Evolutionary conservation across 2,797 vertebrate species (phyloP), one percentile per base, ranked within the genome.

Genomic region (Ptychobarbus kaznakovi): DNA sequence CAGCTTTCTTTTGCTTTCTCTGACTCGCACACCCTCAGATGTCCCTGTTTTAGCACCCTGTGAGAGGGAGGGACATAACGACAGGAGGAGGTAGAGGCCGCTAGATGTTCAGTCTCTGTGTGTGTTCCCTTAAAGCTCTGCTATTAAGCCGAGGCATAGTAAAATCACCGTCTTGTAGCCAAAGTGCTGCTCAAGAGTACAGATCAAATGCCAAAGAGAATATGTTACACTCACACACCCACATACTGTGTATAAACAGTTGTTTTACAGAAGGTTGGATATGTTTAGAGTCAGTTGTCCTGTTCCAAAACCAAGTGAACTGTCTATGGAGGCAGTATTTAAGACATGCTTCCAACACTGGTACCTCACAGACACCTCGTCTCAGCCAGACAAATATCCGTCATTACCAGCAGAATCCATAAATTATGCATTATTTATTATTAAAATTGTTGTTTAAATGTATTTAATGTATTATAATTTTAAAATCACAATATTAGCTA

Each of bases 41-140:
- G 56, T 74, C 56, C 38, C 80, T 53, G 25, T 61, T 78, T 56
- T 84, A 44, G 65, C 63, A 44, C 46, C 63, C 61, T 49, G 69
- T 68, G 70, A 46, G 61, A 51, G 61, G 28, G 44, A 66, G 72
- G 44, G 44, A 46, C 28, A 65, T 65, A 49, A n/a, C 2, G 20
- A 28, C 56, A 28, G 16, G 28, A 51, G 28, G 35, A 81, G 65
- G 73, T 56, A 68, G 76, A 61, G 25, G 40, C 38, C 16, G 16
- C 18, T 46, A 82, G 72, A 69, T 72, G 85, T 35, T 63, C 65
- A 58, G 58, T 35, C 38, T 12, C 53, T 75, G 80, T 83, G 91
- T 92, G 84, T 56, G 32, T 75, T 53, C 42, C 25, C 3, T 73
- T 42, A 40, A 69, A 75, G 68, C 58, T 85, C 65, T 63, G 12